A percentile compares a stretch with the other conserved stretches of the same genome.
Evolutionary conservation across 2,888 invertebrate genomes (phyloP).

Genomic region (Melanophora roralis): DNA sequence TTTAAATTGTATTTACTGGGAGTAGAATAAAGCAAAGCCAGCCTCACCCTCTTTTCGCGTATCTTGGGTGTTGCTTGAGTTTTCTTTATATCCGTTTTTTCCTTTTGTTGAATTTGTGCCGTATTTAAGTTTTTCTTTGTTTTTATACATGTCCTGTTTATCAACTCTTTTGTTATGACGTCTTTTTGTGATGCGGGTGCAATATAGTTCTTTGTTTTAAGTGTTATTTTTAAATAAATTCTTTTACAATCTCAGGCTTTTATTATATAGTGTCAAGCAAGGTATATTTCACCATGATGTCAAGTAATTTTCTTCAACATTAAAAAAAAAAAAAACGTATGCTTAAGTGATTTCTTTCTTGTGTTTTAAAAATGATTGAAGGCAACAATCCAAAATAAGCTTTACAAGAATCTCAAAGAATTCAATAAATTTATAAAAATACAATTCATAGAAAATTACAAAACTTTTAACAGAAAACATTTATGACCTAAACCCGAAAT

Average conservation of each 20-base stretch:
- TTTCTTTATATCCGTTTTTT: slow-evolving; percentile 10
- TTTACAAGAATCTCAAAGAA: background rate
- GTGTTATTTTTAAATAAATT: background rate
- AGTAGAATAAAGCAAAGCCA: slow-evolving; percentile 29
- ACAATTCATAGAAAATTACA: background rate
- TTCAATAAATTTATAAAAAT: background rate
- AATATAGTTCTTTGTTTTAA: slow-evolving; percentile 3
- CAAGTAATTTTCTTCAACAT: slow-evolving; percentile 17
- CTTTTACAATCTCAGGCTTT: background rate
- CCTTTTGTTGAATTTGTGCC: slow-evolving; percentile 31
- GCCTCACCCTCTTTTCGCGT: slow-evolving; percentile 45
- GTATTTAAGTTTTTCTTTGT: slow-evolving; percentile 5
- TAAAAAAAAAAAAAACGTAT: slow-evolving; percentile 1
- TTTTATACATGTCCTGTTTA: slow-evolving; percentile 37
- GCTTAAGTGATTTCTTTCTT: background rate
- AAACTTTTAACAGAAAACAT: background rate
- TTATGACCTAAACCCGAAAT: too few relatives aligned
- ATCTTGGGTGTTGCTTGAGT: slow-evolving; percentile 10
- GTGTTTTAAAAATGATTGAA: too few relatives aligned
- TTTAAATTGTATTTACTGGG: slow-evolving; percentile 25
- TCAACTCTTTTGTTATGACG: slow-evolving; percentile 30
- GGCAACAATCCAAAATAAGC: too few relatives aligned
- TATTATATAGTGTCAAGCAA: slow-evolving; percentile 35
- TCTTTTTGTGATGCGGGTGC: slow-evolving; percentile 35
- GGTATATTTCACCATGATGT: too few relatives aligned